Conservation (phyloP, 2,888 invertebrate species). For the Lottia gigantea region DNA sequence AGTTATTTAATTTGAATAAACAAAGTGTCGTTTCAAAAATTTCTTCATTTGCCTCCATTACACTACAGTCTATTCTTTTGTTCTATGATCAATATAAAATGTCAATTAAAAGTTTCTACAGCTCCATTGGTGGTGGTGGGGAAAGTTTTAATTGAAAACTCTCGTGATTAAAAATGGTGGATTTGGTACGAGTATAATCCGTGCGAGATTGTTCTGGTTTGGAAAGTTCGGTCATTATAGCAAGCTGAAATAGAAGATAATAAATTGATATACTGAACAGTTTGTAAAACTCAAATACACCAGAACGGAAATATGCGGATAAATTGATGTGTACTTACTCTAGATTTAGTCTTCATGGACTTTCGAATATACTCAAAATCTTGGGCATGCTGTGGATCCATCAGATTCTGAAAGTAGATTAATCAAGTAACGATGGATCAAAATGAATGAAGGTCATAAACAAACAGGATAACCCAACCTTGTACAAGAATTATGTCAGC, state of each 20-base stretch:
- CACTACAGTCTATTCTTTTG: no score
- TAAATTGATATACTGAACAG: no score
- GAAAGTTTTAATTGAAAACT: conserved; percentile 58
- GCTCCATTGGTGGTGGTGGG: conserved; percentile 43
- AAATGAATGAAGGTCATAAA: background rate
- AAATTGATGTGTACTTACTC: conserved; percentile 56
- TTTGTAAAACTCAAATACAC: no score
- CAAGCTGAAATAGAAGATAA: conserved; percentile 58
- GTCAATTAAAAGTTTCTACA: background rate
- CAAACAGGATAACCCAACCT: background rate
- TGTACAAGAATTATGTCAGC: background rate
- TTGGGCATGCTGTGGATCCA: conserved; percentile 59
- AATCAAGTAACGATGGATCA: background rate
- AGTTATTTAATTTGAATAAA: no score
- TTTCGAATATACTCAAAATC: conserved; percentile 57
- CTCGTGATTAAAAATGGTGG: conserved; percentile 62
- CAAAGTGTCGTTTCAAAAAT: no score
- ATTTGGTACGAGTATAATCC: conserved; percentile 27
- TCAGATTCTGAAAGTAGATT: conserved; percentile 40
- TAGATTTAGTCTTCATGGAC: conserved; percentile 61
- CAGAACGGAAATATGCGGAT: no score
- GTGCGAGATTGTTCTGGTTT: conserved; percentile 40
- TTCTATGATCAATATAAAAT: no score
- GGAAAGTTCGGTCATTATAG: conserved; percentile 58
- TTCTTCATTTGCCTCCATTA: no score